Conservation (phyloP, 2,888 invertebrate genomes). For the Tanytarsus gracilentus region DNA sequence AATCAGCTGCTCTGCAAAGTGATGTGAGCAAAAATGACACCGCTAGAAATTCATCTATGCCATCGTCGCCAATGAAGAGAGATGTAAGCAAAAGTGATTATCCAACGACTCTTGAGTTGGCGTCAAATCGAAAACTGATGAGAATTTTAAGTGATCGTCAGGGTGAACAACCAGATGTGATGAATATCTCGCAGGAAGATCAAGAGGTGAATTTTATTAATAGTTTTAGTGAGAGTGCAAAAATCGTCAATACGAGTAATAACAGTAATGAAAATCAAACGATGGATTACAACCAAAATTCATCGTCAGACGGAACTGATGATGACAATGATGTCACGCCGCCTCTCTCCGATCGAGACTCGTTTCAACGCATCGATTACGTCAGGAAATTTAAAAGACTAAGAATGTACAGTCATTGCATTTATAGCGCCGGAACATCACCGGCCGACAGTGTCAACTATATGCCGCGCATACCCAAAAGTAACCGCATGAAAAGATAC, state of each 20-base stretch:
- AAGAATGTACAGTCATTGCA: slow-evolving; percentile 56
- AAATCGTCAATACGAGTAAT: slow-evolving; percentile 33
- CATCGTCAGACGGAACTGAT: background rate
- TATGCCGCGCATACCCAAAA: slow-evolving; percentile 24
- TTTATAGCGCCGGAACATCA: slow-evolving; percentile 43
- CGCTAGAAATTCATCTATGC: slow-evolving; percentile 56
- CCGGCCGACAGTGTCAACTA: slow-evolving; percentile 39
- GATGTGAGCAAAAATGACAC: slow-evolving; percentile 33
- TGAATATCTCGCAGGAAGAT: slow-evolving; percentile 41
- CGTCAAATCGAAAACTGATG: slow-evolving; percentile 28
- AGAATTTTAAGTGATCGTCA: slow-evolving; percentile 31
- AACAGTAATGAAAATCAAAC: slow-evolving; percentile 1
- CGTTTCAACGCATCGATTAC: slow-evolving; percentile 35
- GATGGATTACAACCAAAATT: slow-evolving; percentile 6
- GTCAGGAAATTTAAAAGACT: slow-evolving; percentile 50
- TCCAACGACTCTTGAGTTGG: slow-evolving; percentile 31
- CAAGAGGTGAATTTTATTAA: slow-evolving; percentile 50
- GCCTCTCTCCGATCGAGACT: background rate
- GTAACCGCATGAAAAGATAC: slow-evolving; percentile 28
- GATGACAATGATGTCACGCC: slow-evolving; percentile 30
- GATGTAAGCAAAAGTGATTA: slow-evolving; percentile 51
- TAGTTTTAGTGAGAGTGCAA: no score
- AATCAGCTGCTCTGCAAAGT: slow-evolving; percentile 37
- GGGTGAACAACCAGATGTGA: slow-evolving; percentile 28
- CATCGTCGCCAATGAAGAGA: slow-evolving; percentile 61